Evolutionary conservation across 2,113 vertebrate species (phyloP).

Genomic region (Lycaon pictus): DNA sequence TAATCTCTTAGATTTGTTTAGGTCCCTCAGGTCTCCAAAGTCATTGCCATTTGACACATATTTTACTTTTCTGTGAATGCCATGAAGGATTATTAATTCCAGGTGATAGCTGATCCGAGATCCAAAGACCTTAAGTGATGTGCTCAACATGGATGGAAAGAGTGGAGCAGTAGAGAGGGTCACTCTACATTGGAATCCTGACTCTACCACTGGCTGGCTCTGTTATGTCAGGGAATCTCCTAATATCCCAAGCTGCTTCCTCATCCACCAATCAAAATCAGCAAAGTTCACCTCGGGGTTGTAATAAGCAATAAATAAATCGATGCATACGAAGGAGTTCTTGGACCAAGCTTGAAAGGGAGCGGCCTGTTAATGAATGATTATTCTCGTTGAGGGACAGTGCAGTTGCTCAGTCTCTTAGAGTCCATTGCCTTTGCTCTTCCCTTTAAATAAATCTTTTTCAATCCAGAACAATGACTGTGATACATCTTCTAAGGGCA

Average conservation of each 20-base stretch:
- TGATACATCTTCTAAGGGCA: not conserved
- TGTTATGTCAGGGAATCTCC: not conserved
- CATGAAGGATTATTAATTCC: not conserved
- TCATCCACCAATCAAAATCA: conserved; percentile 1
- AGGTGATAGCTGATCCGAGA: not conserved
- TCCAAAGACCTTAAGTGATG: not conserved
- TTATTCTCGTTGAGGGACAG: not conserved
- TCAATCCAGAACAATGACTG: not conserved
- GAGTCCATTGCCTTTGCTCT: not conserved
- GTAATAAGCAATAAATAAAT: not conserved
- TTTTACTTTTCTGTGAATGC: not conserved
- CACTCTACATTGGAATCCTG: not conserved
- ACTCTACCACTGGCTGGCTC: not conserved
- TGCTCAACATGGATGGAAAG: not conserved
- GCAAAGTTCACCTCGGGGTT: not conserved
- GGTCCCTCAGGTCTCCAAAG: not conserved
- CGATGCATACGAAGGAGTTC: not conserved
- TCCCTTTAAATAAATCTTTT: conserved; percentile 3
- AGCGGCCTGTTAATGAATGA: not conserved
- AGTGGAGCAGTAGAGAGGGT: not conserved
- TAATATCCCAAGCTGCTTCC: not conserved
- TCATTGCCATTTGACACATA: not conserved
- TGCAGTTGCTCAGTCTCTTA: not conserved
- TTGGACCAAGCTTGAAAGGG: not conserved
- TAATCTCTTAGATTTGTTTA: not conserved